Base-by-base conservation (phyloP, 2,888 invertebrate genomes). In the Cactoblastis cactorum region DNA sequence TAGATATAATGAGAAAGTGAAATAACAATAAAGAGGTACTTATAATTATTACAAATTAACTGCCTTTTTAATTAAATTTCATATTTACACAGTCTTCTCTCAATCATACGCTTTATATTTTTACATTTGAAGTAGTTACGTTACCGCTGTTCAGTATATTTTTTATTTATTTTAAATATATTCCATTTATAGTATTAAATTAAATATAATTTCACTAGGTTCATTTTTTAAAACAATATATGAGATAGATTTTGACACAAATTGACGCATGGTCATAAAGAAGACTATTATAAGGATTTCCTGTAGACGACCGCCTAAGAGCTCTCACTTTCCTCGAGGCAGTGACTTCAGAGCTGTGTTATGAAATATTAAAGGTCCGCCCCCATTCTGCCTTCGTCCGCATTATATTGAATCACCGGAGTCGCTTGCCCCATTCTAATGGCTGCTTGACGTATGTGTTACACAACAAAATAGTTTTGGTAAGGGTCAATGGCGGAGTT, bases 301-400 rank as follows among this genome's bases (percentile, higher is more conserved):
- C 66, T 61, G 49, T 50, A 61, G 52, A 65, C 62, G 71, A 73
- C 70, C 71, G 71, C 59, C 53, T 62, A 59, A 57, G 50, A 45
- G 57, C 66, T 73, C 69, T 80, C 74, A 72, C 77, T 80, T 79
- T 73, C 72, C 59, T 71, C 56, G 53, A 58, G 60, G 38, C 49
- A 43, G 51, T 56, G 59, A 57, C 51, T 55, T 52, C 53, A 54
- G 57, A 54, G 59, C 45, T 49, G 54, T 51, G 69, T 85, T 84
- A 82, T 74, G 83, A 82, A 83, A 84, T 77, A 60, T 56, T 52
- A 63, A 59, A 67, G 70, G 66, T 67, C 74, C 78, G 79, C 67
- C 73, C 78, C 67, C 80, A 79, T 76, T 77, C 70, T 55, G 39
- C 37, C 55, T 66, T 73, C 72, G 76, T 75, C 73, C 69, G 74